A percentile compares a stretch with the other conserved stretches of the same genome.
phyloP scores from a whole-genome alignment of 1,140 invertebrate genomes.

The Drosophila fuyamai region DNA sequence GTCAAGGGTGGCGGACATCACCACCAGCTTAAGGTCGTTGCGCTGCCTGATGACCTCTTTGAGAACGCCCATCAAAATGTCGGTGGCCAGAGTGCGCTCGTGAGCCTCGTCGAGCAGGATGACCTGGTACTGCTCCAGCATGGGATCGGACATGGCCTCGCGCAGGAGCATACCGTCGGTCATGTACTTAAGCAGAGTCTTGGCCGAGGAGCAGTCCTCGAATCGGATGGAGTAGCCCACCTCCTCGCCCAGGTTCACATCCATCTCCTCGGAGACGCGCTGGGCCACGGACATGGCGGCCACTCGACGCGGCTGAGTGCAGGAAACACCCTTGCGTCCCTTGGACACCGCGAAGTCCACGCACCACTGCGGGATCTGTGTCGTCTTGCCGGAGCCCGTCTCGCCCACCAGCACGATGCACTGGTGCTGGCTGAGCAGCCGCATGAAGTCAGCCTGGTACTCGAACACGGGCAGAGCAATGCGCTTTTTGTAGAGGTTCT shows the following conservation, averaged over 20 bases:
- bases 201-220: conserved; percentile 98
- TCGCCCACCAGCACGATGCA: conserved; percentile 89
- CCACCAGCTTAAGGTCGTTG: conserved; percentile 97
- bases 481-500: conserved; percentile 94
- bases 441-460: conserved; percentile 98
- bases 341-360: conserved; percentile 93
- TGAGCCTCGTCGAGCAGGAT: conserved; percentile 99
- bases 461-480: conserved; percentile 98
- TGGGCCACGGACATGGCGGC: conserved; percentile 99
- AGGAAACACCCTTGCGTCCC: conserved; percentile 94
- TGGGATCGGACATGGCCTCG: conserved; percentile 99
- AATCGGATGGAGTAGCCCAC: conserved; percentile 99
- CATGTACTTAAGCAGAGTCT: conserved; percentile 97
- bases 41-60: conserved; percentile 99
- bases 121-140: conserved; percentile 97
- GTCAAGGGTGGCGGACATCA: conserved; percentile 99
- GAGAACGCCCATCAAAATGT: conserved; percentile 99
- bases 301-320: conserved; percentile 98
- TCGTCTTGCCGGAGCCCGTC: conserved; percentile 97
- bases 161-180: conserved; percentile 99
- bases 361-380: conserved; percentile 97
- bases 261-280: conserved; percentile 99
- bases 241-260: conserved; percentile 96
- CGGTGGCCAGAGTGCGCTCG: conserved; percentile 98
- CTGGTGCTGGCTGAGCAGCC: conserved; percentile 90